Evolutionary conservation across 2,888 invertebrate species (phyloP).

Genomic region (Rhagonycha fulva): DNA sequence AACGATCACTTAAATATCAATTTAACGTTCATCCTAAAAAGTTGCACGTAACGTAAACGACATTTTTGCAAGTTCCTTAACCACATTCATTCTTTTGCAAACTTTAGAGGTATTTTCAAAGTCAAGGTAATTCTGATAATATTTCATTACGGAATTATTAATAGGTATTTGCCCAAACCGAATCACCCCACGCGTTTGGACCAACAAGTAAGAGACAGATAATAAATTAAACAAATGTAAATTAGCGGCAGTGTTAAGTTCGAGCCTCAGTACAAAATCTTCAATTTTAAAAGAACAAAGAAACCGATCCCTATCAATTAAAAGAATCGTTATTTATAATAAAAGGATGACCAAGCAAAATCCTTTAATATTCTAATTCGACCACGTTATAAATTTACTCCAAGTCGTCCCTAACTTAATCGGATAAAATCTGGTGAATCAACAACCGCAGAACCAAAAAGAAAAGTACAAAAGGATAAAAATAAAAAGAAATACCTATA

Average conservation of each 20-base stretch:
- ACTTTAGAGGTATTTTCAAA: neutral
- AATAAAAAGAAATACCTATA: neutral
- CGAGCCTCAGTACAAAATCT: neutral
- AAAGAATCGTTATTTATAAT: slow-evolving; percentile 14
- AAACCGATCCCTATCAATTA: slow-evolving; percentile 22
- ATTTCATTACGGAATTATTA: slow-evolving; percentile 9
- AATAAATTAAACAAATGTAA: slow-evolving; percentile 12
- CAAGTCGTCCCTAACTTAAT: slow-evolving; percentile 16
- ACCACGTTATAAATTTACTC: slow-evolving; percentile 13
- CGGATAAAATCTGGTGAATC: slow-evolving; percentile 24
- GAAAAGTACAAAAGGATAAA: slow-evolving; percentile 7
- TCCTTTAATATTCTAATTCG: slow-evolving; percentile 11
- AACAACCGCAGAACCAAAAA: slow-evolving; percentile 12
- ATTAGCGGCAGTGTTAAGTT: slow-evolving; percentile 2
- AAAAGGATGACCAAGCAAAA: slow-evolving; percentile 15
- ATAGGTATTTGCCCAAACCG: neutral
- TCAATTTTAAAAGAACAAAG: slow-evolving; percentile 15
- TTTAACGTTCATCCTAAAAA: neutral
- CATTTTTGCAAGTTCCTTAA: neutral
- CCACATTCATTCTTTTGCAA: neutral
- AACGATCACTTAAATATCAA: neutral
- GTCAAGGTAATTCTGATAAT: slow-evolving; percentile 6
- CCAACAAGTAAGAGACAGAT: slow-evolving; percentile 4
- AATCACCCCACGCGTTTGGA: slow-evolving; percentile 6
- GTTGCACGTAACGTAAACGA: neutral